Evolutionary conservation across 1,140 invertebrate species (phyloP).

Genomic region (Calliopsis andreniformis): DNA sequence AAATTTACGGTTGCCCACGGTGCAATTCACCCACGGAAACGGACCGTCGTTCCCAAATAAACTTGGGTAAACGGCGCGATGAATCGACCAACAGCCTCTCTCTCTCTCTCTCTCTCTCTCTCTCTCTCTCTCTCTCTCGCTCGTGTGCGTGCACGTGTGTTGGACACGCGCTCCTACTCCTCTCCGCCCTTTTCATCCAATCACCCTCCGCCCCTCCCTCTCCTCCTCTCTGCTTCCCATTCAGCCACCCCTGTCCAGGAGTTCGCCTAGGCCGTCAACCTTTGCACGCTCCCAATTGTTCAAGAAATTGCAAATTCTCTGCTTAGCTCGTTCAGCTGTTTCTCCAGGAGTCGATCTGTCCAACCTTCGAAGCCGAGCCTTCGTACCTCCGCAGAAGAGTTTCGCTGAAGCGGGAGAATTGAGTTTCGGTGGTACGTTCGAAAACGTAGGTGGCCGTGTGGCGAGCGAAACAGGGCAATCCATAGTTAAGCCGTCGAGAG

Average conservation of each 20-base stretch:
- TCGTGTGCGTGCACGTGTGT: constrained; percentile 26
- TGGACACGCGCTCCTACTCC: constrained; percentile 43
- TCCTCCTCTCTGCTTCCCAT: too few species aligned
- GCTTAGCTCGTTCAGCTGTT: neutral
- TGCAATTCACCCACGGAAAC: constrained; percentile 70
- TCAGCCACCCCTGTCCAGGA: too few species aligned
- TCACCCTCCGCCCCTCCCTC: neutral
- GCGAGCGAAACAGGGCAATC: neutral
- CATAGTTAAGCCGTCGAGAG: constrained; percentile 11
- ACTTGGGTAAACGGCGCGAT: constrained; percentile 65
- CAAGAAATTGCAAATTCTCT: constrained; percentile 17
- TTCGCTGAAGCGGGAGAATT: too few species aligned
- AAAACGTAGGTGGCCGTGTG: neutral
- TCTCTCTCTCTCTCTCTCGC: constrained; percentile 5
- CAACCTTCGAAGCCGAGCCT: too few species aligned
- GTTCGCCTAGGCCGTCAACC: neutral
- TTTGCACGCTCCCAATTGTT: neutral
- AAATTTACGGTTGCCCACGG: constrained; percentile 68
- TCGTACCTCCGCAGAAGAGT: too few species aligned
- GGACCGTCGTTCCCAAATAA: constrained; percentile 67
- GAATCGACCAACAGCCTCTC: constrained; percentile 53
- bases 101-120: constrained; percentile 9
- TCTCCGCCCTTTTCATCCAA: neutral
- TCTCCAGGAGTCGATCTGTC: neutral
- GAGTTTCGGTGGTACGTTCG: neutral